Evolutionary conservation across 2,888 invertebrate genomes (phyloP), one percentile per base, ranked within the genome.

Genomic region (Trachelus tabidus): DNA sequence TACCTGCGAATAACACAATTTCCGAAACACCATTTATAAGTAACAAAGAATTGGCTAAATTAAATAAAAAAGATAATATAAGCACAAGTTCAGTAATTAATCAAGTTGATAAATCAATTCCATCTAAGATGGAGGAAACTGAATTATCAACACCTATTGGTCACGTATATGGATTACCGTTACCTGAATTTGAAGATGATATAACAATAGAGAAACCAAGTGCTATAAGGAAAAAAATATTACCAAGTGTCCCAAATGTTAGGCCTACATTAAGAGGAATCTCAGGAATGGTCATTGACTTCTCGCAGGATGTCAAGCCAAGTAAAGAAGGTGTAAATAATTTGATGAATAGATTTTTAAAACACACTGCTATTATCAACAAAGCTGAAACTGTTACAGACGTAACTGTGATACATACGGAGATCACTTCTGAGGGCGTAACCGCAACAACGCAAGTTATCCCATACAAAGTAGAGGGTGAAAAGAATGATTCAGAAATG

Each of bases 321-420:
- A 93, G 93, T 73, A 82, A 82, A 34, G 86, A 89, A 37, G 96
- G 95, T 12, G 92, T 97, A 11, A 93, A 94, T 81, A 92, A 94
- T 78, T 92, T 97, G 56, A 94, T 96, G 89, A 93, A 96, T 83
- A 93, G 96, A 81, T 96, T 96, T 88, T 92, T 94, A 68, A 94
- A 94, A 87, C 96, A 97, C 85, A 92, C 94, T 0, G 40, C 23
- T 40, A 92, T 93, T 71, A 85, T 92, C 0, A 93, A 93, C 79
- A 94, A 93, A 40, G 90, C 92, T 1, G 92, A 92, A 77, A 92
- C 94, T 81, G 92, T 94, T 90, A 91, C 77, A 3, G 83, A 88
- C 71, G 80, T 89, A 2, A 86, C 83, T 4, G 79, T 85, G 11
- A 40, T 85, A 12, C 83, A 82, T 3, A 79, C 86, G 9, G 88